These are phyloP conservation scores for western clawed frog (Xenopus tropicalis) DNA, from an alignment of 2,113 vertebrate species.

Conservation along the genomic window UCB_Xtro_10.0 CM004446.2:111696501-111697000, in stretches of 20 bases:
- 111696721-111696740: constrained; percentile 31
- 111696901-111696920: constrained; percentile 39
- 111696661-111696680: not conserved
- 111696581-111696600: not conserved
- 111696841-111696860: constrained; percentile 40
- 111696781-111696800: constrained; percentile 35
- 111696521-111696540: too few relatives aligned
- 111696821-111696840: constrained; percentile 35
- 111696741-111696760: constrained; percentile 24
- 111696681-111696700: too few relatives aligned
- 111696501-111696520: too few relatives aligned
- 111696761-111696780: constrained; percentile 35
- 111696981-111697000: constrained; percentile 11
- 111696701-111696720: constrained; percentile 4
- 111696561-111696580: not conserved
- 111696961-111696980: constrained; percentile 21
- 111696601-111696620: not conserved
- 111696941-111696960: not conserved
- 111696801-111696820: constrained; percentile 46
- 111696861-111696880: constrained; percentile 30
- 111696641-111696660: not conserved
- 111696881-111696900: constrained; percentile 29
- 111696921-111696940: constrained; percentile 35
- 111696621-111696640: not conserved
- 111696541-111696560: too few relatives aligned